Evolutionary conservation across 2,888 invertebrate species (phyloP).

Genomic region (Bibio marci): DNA sequence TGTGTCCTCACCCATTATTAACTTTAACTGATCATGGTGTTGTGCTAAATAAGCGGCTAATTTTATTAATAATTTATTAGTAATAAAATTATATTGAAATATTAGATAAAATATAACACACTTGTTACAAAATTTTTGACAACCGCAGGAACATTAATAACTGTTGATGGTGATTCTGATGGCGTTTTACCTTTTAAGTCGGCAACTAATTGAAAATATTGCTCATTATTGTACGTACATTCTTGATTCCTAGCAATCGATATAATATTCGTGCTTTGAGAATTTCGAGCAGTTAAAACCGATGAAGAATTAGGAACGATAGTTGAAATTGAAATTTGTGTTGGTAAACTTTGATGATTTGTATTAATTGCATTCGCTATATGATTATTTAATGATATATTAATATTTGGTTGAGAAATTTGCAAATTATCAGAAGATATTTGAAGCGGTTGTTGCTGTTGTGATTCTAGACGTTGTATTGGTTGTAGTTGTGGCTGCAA

Average conservation of each 20-base stretch:
- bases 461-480: too few relatives aligned
- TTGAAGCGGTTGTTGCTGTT: too few relatives aligned
- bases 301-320: constrained; percentile 1
- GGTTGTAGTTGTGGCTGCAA: constrained; percentile 5
- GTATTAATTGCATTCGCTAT: neutral
- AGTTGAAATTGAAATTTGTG: neutral
- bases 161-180: constrained; percentile 22
- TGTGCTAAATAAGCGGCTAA: too few relatives aligned
- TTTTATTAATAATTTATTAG: too few relatives aligned
- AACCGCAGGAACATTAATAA: neutral
- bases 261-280: neutral
- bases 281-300: neutral
- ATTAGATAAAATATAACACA: too few relatives aligned
- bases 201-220: constrained; percentile 25
- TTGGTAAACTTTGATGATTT: constrained; percentile 1
- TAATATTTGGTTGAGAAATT: too few relatives aligned
- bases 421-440: too few relatives aligned
- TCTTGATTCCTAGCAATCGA: neutral
- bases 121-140: neutral
- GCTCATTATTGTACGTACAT: constrained; percentile 13
- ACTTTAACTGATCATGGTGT: constrained; percentile 17
- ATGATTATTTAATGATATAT: neutral
- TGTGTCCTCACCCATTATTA: constrained; percentile 15
- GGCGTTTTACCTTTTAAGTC: constrained; percentile 25
- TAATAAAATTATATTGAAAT: too few relatives aligned